Evolutionary conservation across 2,113 vertebrate species (phyloP).

Genomic region (Stercorarius parasiticus): DNA sequence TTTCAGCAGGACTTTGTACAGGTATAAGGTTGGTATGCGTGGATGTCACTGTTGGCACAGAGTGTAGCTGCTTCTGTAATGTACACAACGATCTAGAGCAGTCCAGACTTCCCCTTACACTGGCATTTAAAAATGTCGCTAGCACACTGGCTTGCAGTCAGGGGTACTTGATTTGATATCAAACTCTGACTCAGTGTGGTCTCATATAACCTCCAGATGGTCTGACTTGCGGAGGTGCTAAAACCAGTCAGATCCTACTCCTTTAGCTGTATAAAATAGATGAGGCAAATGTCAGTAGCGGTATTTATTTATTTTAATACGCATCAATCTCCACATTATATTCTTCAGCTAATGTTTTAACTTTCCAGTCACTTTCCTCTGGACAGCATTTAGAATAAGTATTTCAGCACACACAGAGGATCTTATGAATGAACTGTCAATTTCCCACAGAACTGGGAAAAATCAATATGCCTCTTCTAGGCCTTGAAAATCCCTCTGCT

Average conservation of each 20-base stretch:
- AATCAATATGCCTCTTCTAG: constrained; percentile 63
- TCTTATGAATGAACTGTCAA: constrained; percentile 65
- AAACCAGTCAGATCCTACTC: neutral
- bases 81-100: neutral
- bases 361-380: constrained; percentile 19
- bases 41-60: neutral
- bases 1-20: neutral
- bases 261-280: neutral
- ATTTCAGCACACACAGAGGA: constrained; percentile 34
- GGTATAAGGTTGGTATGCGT: neutral
- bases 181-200: constrained; percentile 39
- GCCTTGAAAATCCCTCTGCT: constrained; percentile 55
- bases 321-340: neutral
- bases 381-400: constrained; percentile 57
- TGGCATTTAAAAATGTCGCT: constrained; percentile 8
- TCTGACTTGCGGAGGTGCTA: neutral
- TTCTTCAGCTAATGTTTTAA: constrained; percentile 39
- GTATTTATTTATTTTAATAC: neutral
- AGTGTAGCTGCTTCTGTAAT: neutral
- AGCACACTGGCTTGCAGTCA: neutral
- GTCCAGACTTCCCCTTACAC: neutral
- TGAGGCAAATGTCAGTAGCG: neutral
- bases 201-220: constrained; percentile 50
- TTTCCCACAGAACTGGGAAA: constrained; percentile 57
- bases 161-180: constrained; percentile 22